Percentiles rank a stretch among this genome's conserved stretches.
These are phyloP conservation scores for Ciconia stormi DNA, from an alignment of 2,113 vertebrate genomes.

Conservation along the genomic window DNA sequence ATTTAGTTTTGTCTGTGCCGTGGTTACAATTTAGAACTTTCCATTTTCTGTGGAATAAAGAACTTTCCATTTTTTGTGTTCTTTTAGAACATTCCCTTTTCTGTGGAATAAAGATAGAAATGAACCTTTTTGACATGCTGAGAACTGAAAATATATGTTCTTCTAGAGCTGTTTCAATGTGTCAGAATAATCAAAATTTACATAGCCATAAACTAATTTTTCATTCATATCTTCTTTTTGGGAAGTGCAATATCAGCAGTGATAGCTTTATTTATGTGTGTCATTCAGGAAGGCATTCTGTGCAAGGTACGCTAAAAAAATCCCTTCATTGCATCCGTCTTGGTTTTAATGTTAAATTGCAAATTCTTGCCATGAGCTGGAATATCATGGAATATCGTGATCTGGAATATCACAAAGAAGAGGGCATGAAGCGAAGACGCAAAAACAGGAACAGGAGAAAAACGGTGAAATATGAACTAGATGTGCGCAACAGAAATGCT, in stretches of 20 bases:
- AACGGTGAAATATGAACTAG: background rate
- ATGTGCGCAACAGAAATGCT: background rate
- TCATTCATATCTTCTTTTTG: background rate
- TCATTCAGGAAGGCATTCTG: background rate
- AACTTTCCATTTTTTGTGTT: background rate
- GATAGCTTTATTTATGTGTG: background rate
- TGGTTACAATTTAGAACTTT: background rate
- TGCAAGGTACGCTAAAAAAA: background rate
- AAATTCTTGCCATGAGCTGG: background rate
- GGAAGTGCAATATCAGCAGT: background rate
- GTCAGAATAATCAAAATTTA: background rate
- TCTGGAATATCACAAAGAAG: background rate
- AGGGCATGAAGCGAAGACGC: background rate
- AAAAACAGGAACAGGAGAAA: background rate
- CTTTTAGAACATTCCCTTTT: background rate
- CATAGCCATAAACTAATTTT: background rate
- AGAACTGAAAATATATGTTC: background rate
- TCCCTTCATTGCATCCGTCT: background rate
- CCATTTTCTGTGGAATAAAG: background rate
- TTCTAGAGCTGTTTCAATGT: background rate
- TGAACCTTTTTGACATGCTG: background rate
- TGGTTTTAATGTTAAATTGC: background rate
- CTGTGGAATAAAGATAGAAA: background rate
- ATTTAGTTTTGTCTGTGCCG: background rate
- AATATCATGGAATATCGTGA: background rate